Evolutionary conservation across 2,113 vertebrate genomes (phyloP).

Genomic region (Edolisoma coerulescens): DNA sequence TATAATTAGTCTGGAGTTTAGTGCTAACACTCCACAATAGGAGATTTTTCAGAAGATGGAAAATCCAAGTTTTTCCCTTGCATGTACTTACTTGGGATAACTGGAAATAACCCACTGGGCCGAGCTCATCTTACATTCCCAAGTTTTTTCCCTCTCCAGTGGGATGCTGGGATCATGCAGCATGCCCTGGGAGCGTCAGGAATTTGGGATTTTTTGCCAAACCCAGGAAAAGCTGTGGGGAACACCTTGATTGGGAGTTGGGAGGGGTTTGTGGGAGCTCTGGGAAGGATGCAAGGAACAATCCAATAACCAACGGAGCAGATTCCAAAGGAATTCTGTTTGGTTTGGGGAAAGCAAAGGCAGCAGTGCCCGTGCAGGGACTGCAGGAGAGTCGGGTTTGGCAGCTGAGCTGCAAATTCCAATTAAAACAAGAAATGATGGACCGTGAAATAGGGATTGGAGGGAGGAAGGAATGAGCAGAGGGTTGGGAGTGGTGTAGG

Average conservation of each 20-base stretch:
- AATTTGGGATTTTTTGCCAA: background rate
- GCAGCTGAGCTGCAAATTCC: background rate
- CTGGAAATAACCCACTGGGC: background rate
- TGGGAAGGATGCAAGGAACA: background rate
- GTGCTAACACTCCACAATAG: fast-evolving
- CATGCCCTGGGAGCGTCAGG: background rate
- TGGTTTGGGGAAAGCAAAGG: background rate
- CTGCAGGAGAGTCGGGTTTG: background rate
- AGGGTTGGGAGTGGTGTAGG: background rate
- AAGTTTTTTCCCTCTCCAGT: background rate
- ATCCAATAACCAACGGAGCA: fast-evolving
- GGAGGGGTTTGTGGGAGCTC: background rate
- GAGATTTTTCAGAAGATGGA: background rate
- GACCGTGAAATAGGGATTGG: background rate
- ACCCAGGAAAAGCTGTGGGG: background rate
- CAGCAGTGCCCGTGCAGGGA: background rate
- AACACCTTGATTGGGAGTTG: too few species aligned
- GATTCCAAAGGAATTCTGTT: background rate
- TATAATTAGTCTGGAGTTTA: background rate
- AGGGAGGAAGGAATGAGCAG: background rate
- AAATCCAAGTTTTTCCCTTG: background rate
- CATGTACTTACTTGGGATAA: fast-evolving
- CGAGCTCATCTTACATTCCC: background rate
- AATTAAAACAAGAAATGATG: background rate
- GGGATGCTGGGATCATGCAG: background rate